Conservation (phyloP, 2,797 vertebrate genomes). For the Xenops minutus region DNA sequence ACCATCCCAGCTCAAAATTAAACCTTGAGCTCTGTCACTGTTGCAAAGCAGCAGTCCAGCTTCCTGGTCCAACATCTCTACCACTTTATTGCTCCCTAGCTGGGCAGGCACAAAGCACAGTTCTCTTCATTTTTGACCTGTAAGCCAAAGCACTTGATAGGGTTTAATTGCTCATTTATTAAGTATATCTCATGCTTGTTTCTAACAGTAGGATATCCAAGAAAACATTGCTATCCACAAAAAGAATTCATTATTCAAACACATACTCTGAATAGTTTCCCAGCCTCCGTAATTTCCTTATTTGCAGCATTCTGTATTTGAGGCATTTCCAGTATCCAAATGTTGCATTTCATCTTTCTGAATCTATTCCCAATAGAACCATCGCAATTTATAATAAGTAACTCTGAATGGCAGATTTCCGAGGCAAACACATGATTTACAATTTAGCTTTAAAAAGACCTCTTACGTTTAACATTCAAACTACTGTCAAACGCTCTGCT, state of each 20-base stretch:
- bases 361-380: not conserved
- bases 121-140: not conserved
- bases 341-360: not conserved
- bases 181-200: not conserved
- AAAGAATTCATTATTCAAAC: not conserved
- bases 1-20: accelerated
- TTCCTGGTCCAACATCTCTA: not conserved
- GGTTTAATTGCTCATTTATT: not conserved
- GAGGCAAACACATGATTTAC: not conserved
- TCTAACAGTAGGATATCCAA: not conserved
- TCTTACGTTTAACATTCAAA: not conserved
- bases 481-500: not conserved
- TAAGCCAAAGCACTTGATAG: not conserved
- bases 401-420: not conserved
- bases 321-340: not conserved
- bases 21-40: not conserved
- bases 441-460: not conserved
- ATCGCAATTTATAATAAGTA: not conserved
- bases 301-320: not conserved
- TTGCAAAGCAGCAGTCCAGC: not conserved
- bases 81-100: not conserved
- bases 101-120: not conserved
- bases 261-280: not conserved
- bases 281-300: not conserved
- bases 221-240: not conserved